phyloP scores from a whole-genome alignment of 2,888 invertebrate genomes.

The Tetragnatha montana region DNA sequence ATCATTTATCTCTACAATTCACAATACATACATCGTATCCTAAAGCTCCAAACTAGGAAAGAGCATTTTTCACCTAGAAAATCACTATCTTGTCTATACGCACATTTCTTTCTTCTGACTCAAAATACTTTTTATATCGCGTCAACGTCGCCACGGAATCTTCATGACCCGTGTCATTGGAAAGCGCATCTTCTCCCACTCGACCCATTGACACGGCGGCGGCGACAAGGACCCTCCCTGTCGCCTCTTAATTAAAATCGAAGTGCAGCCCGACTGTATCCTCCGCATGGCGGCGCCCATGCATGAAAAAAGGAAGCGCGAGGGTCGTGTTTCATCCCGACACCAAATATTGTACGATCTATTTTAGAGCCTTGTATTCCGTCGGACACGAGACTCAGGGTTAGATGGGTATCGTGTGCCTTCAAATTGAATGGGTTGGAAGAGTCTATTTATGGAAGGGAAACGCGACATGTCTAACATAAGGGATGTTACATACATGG shows the following conservation, averaged over 20 bases:
- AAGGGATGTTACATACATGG: neutral
- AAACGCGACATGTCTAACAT: too few species aligned
- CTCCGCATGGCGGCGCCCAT: neutral
- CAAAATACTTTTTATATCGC: too few species aligned
- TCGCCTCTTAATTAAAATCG: neutral
- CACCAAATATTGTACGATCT: neutral
- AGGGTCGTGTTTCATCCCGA: neutral
- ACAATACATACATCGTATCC: too few species aligned
- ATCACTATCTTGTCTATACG: too few species aligned
- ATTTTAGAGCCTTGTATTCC: neutral
- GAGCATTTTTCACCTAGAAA: too few species aligned
- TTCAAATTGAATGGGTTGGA: too few species aligned
- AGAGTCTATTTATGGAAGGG: too few species aligned
- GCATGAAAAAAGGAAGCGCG: neutral
- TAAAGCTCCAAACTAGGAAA: too few species aligned
- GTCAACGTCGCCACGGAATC: neutral
- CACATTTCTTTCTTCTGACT: too few species aligned
- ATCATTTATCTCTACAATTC: too few species aligned
- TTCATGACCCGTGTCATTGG: neutral
- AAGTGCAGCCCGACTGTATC: neutral
- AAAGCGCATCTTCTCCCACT: neutral
- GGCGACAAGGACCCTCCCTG: neutral
- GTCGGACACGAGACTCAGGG: too few species aligned
- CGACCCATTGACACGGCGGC: neutral
- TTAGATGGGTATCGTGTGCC: too few species aligned